Percentiles rank a stretch among this genome's conserved stretches.
phyloP scores from a whole-genome alignment of 2,113 vertebrate species.

The Leucopternis melanops region DNA sequence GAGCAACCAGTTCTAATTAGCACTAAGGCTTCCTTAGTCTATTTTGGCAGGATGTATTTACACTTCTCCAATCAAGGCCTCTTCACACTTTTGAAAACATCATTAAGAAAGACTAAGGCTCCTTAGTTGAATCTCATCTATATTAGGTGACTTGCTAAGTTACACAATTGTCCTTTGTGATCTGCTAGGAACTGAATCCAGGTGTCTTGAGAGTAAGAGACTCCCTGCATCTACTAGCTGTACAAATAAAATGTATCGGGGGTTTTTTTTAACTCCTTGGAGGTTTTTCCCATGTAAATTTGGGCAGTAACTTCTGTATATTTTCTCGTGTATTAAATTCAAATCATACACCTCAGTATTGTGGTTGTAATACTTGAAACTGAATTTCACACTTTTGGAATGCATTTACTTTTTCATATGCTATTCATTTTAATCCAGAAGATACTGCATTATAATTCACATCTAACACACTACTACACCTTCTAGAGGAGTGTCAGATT shows the following conservation, averaged over 20 bases:
- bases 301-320: background rate
- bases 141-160: background rate
- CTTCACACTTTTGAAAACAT: conserved; percentile 27
- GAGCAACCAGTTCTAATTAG: background rate
- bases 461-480: background rate
- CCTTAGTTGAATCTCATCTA: background rate
- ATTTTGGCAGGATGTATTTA: background rate
- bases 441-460: background rate
- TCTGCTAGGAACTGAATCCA: conserved; percentile 8
- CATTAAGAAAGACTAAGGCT: background rate
- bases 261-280: background rate
- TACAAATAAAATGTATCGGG: background rate
- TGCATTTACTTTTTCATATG: background rate
- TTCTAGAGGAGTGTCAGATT: background rate
- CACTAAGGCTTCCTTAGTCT: background rate
- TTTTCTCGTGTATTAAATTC: background rate
- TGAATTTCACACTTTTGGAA: background rate
- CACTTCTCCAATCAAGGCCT: background rate
- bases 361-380: background rate
- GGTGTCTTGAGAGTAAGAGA: background rate
- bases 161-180: background rate
- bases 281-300: background rate
- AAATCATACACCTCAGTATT: background rate
- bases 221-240: background rate
- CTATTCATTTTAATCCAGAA: background rate